Base-by-base conservation (phyloP, 37 sponge, comb jelly and placozoan genomes). In the Ianthella basta region DNA sequence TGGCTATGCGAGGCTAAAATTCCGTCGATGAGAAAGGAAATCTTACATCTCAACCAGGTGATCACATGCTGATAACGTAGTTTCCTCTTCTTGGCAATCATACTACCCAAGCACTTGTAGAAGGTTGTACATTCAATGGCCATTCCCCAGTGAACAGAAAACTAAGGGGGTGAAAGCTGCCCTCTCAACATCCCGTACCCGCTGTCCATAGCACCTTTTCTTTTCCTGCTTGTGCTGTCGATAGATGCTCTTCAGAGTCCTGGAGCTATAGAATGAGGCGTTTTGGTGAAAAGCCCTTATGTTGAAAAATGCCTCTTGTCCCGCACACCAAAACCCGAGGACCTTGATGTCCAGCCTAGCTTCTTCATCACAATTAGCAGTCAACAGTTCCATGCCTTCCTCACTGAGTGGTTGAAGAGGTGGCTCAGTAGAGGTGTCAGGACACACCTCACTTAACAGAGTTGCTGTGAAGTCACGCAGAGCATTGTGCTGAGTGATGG, bases 171-270 rank as follows among this genome's bases (percentile, higher is more conserved):
- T 73, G 75, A 38, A 39, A 13, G 35, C 75, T 73, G 37, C 75
- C 41, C 75, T 73, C 41, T 73, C 40, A n/a, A 6, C 37, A 73
- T 73, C 75, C 23, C 75, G 37, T 39, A 73, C 75, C 13, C 75
- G 37, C 13, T 38, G 37, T 35, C 35, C 75, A 38, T 73, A 73
- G 10, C 40, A 35, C 37, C 75, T 35, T 73, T 13, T 73, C 75
- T 73, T 64, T 73, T 73, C 40, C 12, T 35, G 35, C n/a, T 73
- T 30, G 4, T 73, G 75, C 75, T 14, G 3, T 39, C 37, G 12
- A 12, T 35, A 38, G 35, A 73, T 13, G 75, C 37, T 38, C 32
- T 73, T 73, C 29, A 73, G 35, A n/a, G 40, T 73, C 75, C 12
- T 39, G 37, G 4, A 3, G 4, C n/a, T 73, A 12, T 61, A 61